Conservation (phyloP, 2,888 invertebrate species). For the Papilio gigon region DNA sequence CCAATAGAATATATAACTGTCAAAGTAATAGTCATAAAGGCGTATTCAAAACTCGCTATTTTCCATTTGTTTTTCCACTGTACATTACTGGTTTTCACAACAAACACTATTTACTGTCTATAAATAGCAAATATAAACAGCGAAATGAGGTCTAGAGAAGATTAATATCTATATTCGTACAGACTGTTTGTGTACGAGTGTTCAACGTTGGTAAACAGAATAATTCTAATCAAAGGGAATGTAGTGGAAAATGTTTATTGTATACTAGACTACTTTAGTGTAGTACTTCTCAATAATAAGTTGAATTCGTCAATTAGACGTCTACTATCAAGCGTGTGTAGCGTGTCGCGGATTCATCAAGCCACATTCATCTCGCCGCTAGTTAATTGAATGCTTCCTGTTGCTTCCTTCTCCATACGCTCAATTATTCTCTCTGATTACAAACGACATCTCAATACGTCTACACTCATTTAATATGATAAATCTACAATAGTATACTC, state of each 20-base stretch:
- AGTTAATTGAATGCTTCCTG: constrained; percentile 35
- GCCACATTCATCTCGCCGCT: constrained; percentile 17
- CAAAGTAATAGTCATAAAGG: not conserved
- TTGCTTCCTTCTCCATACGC: constrained; percentile 23
- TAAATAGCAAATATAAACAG: constrained; percentile 27
- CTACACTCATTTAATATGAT: not conserved
- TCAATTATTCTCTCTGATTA: constrained; percentile 22
- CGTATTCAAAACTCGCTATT: constrained; percentile 6
- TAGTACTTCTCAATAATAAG: constrained; percentile 6
- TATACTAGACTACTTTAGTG: not conserved
- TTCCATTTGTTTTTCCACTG: constrained; percentile 9
- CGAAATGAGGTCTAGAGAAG: constrained; percentile 25
- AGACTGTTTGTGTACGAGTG: constrained; percentile 12
- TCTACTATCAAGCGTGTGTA: constrained; percentile 31
- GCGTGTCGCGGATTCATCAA: constrained; percentile 27
- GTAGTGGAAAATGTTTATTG: constrained; percentile 11
- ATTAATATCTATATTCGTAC: constrained; percentile 31
- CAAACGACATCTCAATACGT: not conserved
- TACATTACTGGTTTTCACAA: constrained; percentile 35
- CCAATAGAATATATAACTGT: not conserved
- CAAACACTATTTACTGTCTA: constrained; percentile 35
- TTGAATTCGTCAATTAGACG: constrained; percentile 1
- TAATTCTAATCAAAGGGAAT: constrained; percentile 30
- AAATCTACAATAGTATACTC: not conserved
- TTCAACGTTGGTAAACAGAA: constrained; percentile 29